These are phyloP conservation scores for Palaemon carinicauda DNA, from an alignment of 1,140 invertebrate species.

Conservation along the genomic window DNA sequence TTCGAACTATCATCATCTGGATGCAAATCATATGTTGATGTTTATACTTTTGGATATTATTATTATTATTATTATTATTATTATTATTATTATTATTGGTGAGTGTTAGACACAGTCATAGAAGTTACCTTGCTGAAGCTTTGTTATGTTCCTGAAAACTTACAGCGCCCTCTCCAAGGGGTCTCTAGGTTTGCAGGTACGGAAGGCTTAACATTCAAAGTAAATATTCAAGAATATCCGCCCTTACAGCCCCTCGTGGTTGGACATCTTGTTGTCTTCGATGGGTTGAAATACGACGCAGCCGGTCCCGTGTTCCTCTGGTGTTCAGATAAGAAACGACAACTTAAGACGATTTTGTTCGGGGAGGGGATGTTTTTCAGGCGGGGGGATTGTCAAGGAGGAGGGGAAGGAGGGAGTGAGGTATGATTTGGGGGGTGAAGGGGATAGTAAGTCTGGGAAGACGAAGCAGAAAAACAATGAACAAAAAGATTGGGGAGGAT, in stretches of 20 bases:
- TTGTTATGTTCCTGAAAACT: too few relatives aligned
- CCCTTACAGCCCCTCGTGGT: neutral
- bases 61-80: too few relatives aligned
- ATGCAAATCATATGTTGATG: too few relatives aligned
- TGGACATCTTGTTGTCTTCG: neutral
- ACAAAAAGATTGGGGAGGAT: neutral
- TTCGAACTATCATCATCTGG: too few relatives aligned
- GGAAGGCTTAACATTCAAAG: neutral
- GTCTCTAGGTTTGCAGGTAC: too few relatives aligned
- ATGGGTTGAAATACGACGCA: conserved; percentile 18
- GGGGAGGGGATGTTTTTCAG: neutral
- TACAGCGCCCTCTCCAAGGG: too few relatives aligned
- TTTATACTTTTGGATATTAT: too few relatives aligned
- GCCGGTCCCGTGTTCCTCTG: conserved; percentile 1
- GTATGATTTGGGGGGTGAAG: too few relatives aligned
- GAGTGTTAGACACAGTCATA: too few relatives aligned
- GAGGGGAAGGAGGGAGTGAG: neutral
- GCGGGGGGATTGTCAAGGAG: neutral
- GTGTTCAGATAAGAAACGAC: conserved; percentile 14
- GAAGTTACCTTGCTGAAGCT: too few relatives aligned
- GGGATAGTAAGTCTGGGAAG: neutral
- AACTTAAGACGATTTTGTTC: conserved; percentile 35
- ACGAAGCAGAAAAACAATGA: neutral
- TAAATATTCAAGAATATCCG: neutral
- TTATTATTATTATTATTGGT: too few relatives aligned